Base-by-base conservation (phyloP, 2,113 vertebrate species). In the Mesitornis unicolor region DNA sequence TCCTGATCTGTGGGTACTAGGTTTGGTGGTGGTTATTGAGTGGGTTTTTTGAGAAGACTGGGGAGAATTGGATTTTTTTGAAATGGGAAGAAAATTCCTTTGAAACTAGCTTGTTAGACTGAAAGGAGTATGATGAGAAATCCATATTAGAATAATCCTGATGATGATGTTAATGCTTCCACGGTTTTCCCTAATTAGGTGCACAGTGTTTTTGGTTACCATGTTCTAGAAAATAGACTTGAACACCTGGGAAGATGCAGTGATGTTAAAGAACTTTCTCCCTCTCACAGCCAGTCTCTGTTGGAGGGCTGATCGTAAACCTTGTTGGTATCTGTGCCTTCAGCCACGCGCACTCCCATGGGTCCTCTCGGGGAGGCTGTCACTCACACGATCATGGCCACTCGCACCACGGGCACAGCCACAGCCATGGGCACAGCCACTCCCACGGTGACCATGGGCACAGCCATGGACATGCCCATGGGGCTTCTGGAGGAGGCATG, bases 321-420 rank as follows among this genome's bases (percentile, higher is more conserved):
- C 98, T 99, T 48, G 98, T 99, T 97, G 99, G 99, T 35, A 99
- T 99, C 97, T 99, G 99, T 96, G 99, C 99, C 93, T 99, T 99
- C 73, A 99, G 99, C 94, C 99, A 99, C 0, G 99, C 99, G 1
- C 99, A 99, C 84, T 98, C 98, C 35, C 99, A 99, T 15, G 98
- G 99, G 6, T 96, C 97, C 9, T 95, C 98, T 63, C 98, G 98
- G 54, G 98, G 98, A 94, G 90, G 97, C 74, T 99, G 98, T 94
- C 97, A 99, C 7, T 97, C 98, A 10, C 98, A 99, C 0, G 99
- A 99, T 59, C 99, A 99, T 45, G 97, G 98, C 43, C 98, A 99
- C 95, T 98, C 98, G 9, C 99, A 99, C 48, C 99, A 99, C 1
- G 89, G 96, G 13, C 98, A 98, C 75, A 77, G 97, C 48, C 97